Evolutionary conservation across 2,888 invertebrate species (phyloP).

Genomic region (Invenusta paracnida): DNA sequence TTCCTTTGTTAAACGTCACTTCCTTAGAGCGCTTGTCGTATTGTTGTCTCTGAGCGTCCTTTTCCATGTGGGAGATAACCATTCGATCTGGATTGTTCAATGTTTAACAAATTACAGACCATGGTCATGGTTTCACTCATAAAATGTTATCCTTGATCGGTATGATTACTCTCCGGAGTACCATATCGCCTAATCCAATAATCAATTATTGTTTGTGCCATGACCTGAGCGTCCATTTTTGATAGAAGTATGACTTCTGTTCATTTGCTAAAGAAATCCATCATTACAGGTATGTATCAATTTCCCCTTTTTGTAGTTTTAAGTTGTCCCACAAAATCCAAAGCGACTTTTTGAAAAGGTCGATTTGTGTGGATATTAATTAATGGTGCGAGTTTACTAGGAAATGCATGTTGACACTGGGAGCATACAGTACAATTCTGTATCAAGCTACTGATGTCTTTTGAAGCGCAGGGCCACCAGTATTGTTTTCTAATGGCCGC

Average conservation of each 20-base stretch:
- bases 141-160: not conserved
- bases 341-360: not conserved
- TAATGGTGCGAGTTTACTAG: not conserved
- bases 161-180: too few relatives aligned
- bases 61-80: not conserved
- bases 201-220: not conserved
- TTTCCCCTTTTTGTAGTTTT: not conserved
- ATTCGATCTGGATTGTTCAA: not conserved
- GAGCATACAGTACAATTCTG: too few relatives aligned
- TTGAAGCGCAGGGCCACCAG: too few relatives aligned
- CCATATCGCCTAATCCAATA: not conserved
- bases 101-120: not conserved
- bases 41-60: too few relatives aligned
- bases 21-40: too few relatives aligned
- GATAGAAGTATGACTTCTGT: not conserved
- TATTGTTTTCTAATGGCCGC: too few relatives aligned
- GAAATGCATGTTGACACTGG: too few relatives aligned
- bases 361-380: not conserved
- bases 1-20: too few relatives aligned
- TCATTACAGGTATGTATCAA: not conserved
- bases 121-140: not conserved
- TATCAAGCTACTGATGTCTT: too few relatives aligned
- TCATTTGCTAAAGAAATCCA: not conserved
- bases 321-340: not conserved
- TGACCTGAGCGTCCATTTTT: not conserved